These are phyloP conservation scores for Zoanthus sociatus DNA, from an alignment of 92 coral and sea anemone species.

Conservation along the genomic window DNA sequence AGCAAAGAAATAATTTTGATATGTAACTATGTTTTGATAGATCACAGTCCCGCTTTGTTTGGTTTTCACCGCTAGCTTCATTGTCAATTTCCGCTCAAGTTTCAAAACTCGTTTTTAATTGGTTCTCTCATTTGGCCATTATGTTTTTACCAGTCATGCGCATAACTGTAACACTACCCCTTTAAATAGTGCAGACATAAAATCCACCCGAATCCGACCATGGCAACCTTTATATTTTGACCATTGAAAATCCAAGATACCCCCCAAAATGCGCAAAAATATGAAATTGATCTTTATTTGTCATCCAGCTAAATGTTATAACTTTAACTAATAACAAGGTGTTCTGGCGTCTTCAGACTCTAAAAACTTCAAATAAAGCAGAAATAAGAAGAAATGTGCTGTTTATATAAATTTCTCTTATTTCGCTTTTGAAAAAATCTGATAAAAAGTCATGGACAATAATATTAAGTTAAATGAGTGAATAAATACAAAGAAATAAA, in stretches of 20 bases:
- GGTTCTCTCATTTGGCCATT: too few species aligned
- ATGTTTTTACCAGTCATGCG: too few species aligned
- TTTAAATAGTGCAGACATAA: too few species aligned
- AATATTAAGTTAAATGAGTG: background rate
- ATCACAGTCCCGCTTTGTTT: too few species aligned
- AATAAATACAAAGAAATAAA: background rate
- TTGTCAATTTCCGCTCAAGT: too few species aligned
- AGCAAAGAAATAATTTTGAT: too few species aligned
- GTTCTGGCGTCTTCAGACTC: background rate
- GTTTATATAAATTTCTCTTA: background rate
- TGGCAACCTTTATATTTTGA: slow-evolving; percentile 3
- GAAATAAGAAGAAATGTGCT: background rate
- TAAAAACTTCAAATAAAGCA: background rate
- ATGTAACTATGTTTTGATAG: too few species aligned
- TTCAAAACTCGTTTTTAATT: too few species aligned
- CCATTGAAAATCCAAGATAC: background rate
- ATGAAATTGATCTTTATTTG: slow-evolving; percentile 1
- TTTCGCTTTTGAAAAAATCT: background rate
- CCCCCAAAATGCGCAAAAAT: slow-evolving; percentile 1
- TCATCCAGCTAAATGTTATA: background rate
- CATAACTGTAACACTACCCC: too few species aligned
- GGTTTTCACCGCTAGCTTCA: too few species aligned
- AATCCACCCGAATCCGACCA: too few species aligned
- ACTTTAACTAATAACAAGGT: background rate
- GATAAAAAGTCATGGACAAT: background rate